Evolutionary conservation across 2,113 vertebrate species (phyloP), one percentile per base, ranked within the genome.

Genomic region (Danio rerio): DNA sequence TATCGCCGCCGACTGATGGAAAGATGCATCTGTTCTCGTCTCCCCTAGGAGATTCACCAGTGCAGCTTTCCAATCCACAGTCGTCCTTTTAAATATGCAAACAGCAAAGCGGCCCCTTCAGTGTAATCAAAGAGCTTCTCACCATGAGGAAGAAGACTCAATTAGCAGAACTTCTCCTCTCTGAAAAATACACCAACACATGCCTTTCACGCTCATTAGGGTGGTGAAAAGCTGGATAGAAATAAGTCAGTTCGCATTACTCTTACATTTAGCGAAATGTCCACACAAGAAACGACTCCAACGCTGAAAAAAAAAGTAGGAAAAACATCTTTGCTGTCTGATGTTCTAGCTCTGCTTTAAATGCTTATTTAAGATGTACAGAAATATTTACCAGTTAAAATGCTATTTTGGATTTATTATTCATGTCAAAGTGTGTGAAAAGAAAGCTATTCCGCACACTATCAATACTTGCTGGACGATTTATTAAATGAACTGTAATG

Each of bases 11-110:
- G 70, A 81, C 66, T 50, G 72, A 45, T 40, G 85, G 12, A 88
- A 79, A 87, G 74, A 85, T 80, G 62, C 81, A 90, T 85, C 88
- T 85, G 85, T 56, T 77, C 65, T 12, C 12, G 6, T 65, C 45
- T 81, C 81, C 82, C 85, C 71, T 50, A 62, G 73, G 55, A 21
- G 75, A 85, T 69, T 75, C 80, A 83, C 42, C 56, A 81, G 43
- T 88, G 84, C 81, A 86, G 87, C 86, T 86, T 85, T 69, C 56
- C 58, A 47, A 76, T 63, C 56, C 16, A 13, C 71, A 20, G 43
- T 63, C 69, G 40, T 12, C 82, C 80, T 78, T 11, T 9, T 73
- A 78, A 77, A 42, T 12, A 61, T 73, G 53, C 75, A 82, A 63
- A 65, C 83, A 72, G 75, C 68, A 40, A 63, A 84, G 78, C 63